Base-by-base conservation (phyloP, 2,113 vertebrate genomes). In the Orthonyx spaldingii region DNA sequence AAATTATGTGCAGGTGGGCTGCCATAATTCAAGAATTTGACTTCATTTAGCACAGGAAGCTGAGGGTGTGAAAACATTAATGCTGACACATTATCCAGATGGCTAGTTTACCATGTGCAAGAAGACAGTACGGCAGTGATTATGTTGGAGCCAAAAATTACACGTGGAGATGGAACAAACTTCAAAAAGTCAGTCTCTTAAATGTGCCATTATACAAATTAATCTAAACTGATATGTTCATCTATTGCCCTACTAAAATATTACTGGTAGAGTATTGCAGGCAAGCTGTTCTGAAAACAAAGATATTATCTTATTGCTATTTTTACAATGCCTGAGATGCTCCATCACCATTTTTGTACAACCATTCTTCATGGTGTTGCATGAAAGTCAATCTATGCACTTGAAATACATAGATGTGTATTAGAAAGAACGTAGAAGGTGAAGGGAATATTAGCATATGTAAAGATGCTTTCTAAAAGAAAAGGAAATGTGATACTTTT, bases 31-130 rank as follows among this genome's bases (percentile, higher is more conserved):
- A 95, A 97, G 87, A 97, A 87, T 95, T 97, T 97, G 96, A 97
- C 95, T 97, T 97, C 93, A 95, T 92, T 95, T 96, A 97, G 86
- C 95, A 97, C 93, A 96, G 96, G 96, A 97, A 97, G 81, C 93
- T 93, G 97, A 96, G 93, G 97, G 96, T 96, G 96, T 97, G 97
- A 96, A 97, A 97, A 94, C 92, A 96, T 97, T 97, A 97, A 97
- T 97, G 96, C 96, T 97, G 96, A 97, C 90, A 96, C 93, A 96
- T 93, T 97, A 96, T 96, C 97, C 96, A 97, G 96, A 97, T 97
- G 97, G 97, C 94, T 96, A 96, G 94, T 97, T 97, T 96, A 94
- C 96, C 95, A 96, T 96, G 96, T 95, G 96, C 93, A 97, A 92
- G 90, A 93, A 97, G 96, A 94, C 93, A 97, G 97, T 96, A 93